Evolutionary conservation across 2,113 vertebrate species (phyloP).

Genomic region (Epinephelus cyanopodus): DNA sequence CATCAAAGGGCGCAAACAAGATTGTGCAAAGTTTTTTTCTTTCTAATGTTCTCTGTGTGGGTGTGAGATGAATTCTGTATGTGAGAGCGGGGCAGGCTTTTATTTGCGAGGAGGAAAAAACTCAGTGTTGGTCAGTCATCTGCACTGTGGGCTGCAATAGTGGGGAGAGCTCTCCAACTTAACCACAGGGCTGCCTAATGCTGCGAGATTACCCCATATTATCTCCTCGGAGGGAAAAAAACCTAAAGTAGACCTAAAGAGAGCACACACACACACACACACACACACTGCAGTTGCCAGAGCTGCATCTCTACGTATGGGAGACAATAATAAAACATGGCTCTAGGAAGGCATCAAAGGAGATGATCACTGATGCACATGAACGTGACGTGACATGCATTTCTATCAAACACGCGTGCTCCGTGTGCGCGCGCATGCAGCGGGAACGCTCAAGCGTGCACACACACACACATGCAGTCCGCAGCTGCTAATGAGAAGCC

Average conservation of each 20-base stretch:
- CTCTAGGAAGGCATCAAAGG: slow-evolving; percentile 44
- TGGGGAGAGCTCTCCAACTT: slow-evolving; percentile 24
- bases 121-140: not conserved
- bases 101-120: slow-evolving; percentile 3
- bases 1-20: slow-evolving; percentile 36
- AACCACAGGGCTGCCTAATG: slow-evolving; percentile 42
- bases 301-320: not conserved
- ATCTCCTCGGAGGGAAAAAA: slow-evolving; percentile 21
- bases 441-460: not conserved
- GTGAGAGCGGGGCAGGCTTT: slow-evolving; percentile 16
- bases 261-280: not conserved
- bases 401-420: slow-evolving; percentile 32
- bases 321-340: slow-evolving; percentile 36
- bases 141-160: slow-evolving; percentile 18
- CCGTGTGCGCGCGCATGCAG: not conserved
- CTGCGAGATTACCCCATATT: slow-evolving; percentile 50
- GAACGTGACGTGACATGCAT: slow-evolving; percentile 43
- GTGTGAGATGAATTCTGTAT: not conserved
- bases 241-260: slow-evolving; percentile 16
- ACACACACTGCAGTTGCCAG: not conserved
- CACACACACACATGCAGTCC: slow-evolving; percentile 14
- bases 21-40: slow-evolving; percentile 14
- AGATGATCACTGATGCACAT: slow-evolving; percentile 38
- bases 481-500: slow-evolving; percentile 79
- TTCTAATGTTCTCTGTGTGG: slow-evolving; percentile 8